Base-by-base conservation (phyloP, 2,113 vertebrate genomes). In the Serinus canaria region DNA sequence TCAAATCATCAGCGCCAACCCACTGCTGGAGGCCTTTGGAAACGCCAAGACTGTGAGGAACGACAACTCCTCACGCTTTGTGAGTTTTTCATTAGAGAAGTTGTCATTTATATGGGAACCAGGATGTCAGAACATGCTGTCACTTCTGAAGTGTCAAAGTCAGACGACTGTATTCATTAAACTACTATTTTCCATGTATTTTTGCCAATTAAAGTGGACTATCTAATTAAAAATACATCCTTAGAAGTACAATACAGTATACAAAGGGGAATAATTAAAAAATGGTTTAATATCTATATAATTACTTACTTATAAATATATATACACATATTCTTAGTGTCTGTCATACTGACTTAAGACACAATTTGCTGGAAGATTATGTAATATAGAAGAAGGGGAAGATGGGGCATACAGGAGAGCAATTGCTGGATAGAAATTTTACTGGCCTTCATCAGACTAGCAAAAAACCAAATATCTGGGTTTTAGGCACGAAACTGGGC, bases 31-130 rank as follows among this genome's bases (percentile, higher is more conserved):
- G 88, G 98, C 98, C 24, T 98, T 98, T 83, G 98, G 98, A 18
- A 98, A 98, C 0, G 98, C 98, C 96, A 98, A 98, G 94, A 98
- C 98, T 0, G 97, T 98, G 96, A 98, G 98, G 82, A 98, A 98
- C 0, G 98, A 98, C 96, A 98, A 98, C 91, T 98, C 98, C 39
- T 98, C 98, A 43, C 98, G 98, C 25, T 98, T 98, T 69, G 98
- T 98, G 15, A 97, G 97, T 97, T 59, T 5, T 41, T 88, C 5
- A 25, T 59, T 13, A 50, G 15, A 50, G 25, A 69, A 66, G 2
- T 7, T 60, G 24, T 43, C 19, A 27, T 77, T 68, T 31, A 22
- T 11, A 15, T 15, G 24, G 53, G 18, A 78, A 52, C 6, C 39
- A 47, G 15, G 6, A 24, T 62, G 33, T 66, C 35, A 74, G 49